A percentile compares a stretch with the other conserved stretches of the same genome.
phyloP scores from a whole-genome alignment of 2,797 vertebrate species.

The Oreochromis grahami region DNA sequence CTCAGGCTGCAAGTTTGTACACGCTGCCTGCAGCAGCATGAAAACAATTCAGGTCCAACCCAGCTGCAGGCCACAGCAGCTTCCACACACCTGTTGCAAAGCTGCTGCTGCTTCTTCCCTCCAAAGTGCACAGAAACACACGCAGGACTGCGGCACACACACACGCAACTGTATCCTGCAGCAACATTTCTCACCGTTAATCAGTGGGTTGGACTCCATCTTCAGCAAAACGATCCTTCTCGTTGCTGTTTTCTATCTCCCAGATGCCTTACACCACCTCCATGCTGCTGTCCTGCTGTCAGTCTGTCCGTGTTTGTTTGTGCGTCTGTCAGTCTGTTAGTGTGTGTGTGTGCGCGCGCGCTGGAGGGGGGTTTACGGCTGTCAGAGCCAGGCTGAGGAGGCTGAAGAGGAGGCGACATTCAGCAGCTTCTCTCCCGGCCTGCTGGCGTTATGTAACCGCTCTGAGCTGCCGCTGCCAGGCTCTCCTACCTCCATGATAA shows the following conservation, averaged over 20 bases:
- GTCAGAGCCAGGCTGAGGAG: slow-evolving; percentile 41
- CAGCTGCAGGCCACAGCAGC: slow-evolving; percentile 14
- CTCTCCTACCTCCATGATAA: slow-evolving; percentile 69
- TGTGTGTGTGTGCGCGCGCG: not conserved
- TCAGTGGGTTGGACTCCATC: slow-evolving; percentile 77
- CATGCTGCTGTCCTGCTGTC: slow-evolving; percentile 15
- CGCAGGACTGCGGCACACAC: not conserved
- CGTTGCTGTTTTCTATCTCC: not conserved
- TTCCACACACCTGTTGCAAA: slow-evolving; percentile 46
- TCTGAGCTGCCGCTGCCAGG: slow-evolving; percentile 53
- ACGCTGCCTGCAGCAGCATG: not conserved
- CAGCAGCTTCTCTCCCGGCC: slow-evolving; percentile 38
- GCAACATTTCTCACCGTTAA: slow-evolving; percentile 71
- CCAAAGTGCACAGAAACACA: not conserved
- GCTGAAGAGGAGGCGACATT: slow-evolving; percentile 23
- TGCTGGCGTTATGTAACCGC: slow-evolving; percentile 70
- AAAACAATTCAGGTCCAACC: not conserved
- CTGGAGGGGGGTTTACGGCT: not conserved
- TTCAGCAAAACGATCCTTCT: not conserved
- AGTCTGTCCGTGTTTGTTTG: not conserved
- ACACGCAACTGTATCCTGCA: not conserved
- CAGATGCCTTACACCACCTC: slow-evolving; percentile 15
- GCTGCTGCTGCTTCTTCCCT: not conserved
- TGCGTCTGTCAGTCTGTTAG: not conserved
- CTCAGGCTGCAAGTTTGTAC: not conserved